phyloP scores from a whole-genome alignment of 2,888 invertebrate genomes.

The Pantelozetes paolii region DNA sequence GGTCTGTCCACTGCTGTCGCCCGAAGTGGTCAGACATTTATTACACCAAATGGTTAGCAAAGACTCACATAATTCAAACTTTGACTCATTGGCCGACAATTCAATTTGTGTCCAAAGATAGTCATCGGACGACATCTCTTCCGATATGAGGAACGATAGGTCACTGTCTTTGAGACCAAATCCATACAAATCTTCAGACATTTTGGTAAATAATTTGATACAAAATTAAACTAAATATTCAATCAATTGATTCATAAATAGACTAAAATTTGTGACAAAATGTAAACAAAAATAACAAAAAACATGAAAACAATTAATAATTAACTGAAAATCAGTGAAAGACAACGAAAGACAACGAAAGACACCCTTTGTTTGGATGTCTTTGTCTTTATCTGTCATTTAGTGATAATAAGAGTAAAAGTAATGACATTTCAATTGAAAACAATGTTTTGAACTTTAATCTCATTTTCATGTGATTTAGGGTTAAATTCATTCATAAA shows the following conservation, averaged over 20 bases:
- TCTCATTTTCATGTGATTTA: no score
- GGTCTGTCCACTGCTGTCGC: background rate
- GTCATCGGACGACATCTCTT: constrained; percentile 1
- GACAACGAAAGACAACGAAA: background rate
- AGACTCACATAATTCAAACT: constrained; percentile 22
- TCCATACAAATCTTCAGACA: background rate
- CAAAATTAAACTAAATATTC: no score
- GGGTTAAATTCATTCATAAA: background rate
- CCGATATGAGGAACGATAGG: constrained; percentile 1
- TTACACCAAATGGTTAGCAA: background rate
- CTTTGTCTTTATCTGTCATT: no score
- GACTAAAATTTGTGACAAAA: background rate
- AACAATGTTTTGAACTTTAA: no score
- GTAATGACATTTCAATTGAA: no score
- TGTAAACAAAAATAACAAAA: background rate
- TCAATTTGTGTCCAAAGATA: constrained; percentile 22
- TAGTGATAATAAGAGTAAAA: no score
- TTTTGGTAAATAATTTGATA: background rate
- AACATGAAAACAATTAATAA: no score
- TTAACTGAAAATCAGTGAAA: background rate
- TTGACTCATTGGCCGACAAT: constrained; percentile 17
- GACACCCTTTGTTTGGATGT: constrained; percentile 3
- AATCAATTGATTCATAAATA: background rate
- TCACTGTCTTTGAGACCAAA: background rate
- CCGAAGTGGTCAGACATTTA: no score